These are phyloP conservation scores for Pempheris klunzingeri DNA, from an alignment of 2,797 vertebrate species.

Conservation along the genomic window DNA sequence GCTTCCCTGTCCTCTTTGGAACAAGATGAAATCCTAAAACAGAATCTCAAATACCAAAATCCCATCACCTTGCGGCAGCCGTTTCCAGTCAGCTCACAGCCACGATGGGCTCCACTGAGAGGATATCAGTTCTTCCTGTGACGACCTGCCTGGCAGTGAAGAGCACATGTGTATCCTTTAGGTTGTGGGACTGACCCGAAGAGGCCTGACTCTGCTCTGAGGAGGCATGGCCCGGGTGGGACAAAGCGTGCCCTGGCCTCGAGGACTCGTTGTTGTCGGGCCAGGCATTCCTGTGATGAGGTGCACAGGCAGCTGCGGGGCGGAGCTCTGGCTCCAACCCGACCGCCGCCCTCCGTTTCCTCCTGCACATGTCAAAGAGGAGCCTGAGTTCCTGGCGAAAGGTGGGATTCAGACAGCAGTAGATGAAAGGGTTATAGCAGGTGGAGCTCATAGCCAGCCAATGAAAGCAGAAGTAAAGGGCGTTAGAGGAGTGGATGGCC, in stretches of 20 bases:
- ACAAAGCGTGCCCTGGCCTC: slow-evolving; percentile 40
- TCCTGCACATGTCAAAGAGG: slow-evolving; percentile 87
- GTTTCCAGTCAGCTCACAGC: slow-evolving; percentile 79
- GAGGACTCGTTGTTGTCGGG: slow-evolving; percentile 74
- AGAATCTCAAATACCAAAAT: neutral
- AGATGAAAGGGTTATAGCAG: slow-evolving; percentile 96
- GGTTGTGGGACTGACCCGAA: slow-evolving; percentile 63
- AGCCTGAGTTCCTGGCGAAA: slow-evolving; percentile 90
- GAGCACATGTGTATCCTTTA: slow-evolving; percentile 78
- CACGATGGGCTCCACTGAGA: slow-evolving; percentile 89
- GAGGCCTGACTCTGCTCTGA: slow-evolving; percentile 81
- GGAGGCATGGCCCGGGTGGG: slow-evolving; percentile 74
- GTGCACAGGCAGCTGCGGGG: slow-evolving; percentile 61
- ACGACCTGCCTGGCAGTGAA: slow-evolving; percentile 80
- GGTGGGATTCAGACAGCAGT: slow-evolving; percentile 92
- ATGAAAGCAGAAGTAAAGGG: slow-evolving; percentile 93
- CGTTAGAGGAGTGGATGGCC: slow-evolving; percentile 90
- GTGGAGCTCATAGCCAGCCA: slow-evolving; percentile 96
- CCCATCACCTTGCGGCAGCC: neutral
- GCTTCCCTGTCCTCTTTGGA: neutral
- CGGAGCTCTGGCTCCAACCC: slow-evolving; percentile 54
- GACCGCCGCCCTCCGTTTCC: slow-evolving; percentile 55
- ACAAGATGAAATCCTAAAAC: neutral
- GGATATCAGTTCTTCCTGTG: slow-evolving; percentile 88
- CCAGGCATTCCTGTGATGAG: slow-evolving; percentile 86